Evolutionary conservation across 1,140 invertebrate genomes (phyloP).

Genomic region (Ostrea edulis): DNA sequence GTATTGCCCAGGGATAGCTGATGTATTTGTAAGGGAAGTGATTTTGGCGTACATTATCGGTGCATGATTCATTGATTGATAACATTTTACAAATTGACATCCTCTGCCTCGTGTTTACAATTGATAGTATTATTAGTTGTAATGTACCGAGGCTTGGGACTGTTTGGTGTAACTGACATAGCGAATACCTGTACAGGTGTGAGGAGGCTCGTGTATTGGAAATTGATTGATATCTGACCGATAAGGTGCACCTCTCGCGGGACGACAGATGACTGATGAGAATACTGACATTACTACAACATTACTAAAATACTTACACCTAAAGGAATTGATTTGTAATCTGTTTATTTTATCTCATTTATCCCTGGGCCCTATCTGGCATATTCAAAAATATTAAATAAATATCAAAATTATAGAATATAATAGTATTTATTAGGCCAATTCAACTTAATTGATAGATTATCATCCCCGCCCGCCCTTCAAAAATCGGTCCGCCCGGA

Average conservation of each 20-base stretch:
- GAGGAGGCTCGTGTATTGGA: conserved; percentile 20
- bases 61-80: neutral
- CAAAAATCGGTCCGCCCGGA: no score
- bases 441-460: no score
- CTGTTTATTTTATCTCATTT: no score
- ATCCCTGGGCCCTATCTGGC: no score
- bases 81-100: no score
- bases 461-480: no score
- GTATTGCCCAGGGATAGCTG: neutral
- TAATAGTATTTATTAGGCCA: no score
- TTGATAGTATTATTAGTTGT: no score
- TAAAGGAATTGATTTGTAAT: neutral
- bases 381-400: no score
- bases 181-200: neutral
- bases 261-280: conserved; percentile 18
- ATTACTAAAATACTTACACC: conserved; percentile 4
- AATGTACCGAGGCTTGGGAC: neutral
- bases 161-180: neutral
- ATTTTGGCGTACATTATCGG: neutral
- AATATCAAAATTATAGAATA: no score
- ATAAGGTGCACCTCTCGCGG: neutral
- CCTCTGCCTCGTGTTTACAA: no score
- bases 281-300: neutral
- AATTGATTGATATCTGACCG: conserved; percentile 25
- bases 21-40: neutral